A percentile compares a stretch with the other conserved stretches of the same genome.
These are phyloP conservation scores for Spisula subtruncata DNA, from an alignment of 2,888 invertebrate species.

Conservation along the genomic window DNA sequence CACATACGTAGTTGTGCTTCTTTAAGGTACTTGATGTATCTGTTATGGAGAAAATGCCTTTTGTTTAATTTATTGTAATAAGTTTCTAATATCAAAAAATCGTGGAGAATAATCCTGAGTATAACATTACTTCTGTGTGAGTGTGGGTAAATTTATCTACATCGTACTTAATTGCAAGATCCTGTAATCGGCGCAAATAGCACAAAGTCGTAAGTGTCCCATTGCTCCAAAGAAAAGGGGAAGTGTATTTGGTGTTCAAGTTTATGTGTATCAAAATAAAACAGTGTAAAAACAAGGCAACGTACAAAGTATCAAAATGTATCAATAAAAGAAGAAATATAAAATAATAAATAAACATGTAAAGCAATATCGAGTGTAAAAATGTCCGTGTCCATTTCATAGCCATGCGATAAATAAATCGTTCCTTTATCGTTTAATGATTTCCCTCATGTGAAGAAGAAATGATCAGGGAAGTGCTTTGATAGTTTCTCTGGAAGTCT, in stretches of 20 bases:
- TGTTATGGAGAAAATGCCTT: too few relatives aligned
- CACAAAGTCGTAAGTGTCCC: too few relatives aligned
- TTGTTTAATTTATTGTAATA: too few relatives aligned
- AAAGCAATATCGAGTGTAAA: not conserved
- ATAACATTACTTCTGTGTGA: too few relatives aligned
- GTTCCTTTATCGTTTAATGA: not conserved
- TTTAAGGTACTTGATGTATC: too few relatives aligned
- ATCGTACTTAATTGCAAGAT: too few relatives aligned
- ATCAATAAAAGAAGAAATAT: not conserved
- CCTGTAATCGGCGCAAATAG: too few relatives aligned
- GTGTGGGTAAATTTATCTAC: too few relatives aligned
- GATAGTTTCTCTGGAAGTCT: not conserved
- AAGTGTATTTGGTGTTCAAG: not conserved
- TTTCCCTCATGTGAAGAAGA: not conserved
- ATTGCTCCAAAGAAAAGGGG: too few relatives aligned
- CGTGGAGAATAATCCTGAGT: too few relatives aligned
- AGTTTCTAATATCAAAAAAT: too few relatives aligned
- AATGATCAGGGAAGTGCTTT: not conserved
- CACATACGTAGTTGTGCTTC: too few relatives aligned
- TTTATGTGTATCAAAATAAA: not conserved
- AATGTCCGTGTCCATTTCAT: not conserved
- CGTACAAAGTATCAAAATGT: not conserved
- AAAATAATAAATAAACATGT: not conserved
- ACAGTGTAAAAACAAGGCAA: not conserved
- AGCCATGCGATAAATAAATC: not conserved